Percentiles rank a stretch among this genome's conserved stretches.
phyloP scores from a whole-genome alignment of 2,797 vertebrate species.

The Mionectes olivaceus region DNA sequence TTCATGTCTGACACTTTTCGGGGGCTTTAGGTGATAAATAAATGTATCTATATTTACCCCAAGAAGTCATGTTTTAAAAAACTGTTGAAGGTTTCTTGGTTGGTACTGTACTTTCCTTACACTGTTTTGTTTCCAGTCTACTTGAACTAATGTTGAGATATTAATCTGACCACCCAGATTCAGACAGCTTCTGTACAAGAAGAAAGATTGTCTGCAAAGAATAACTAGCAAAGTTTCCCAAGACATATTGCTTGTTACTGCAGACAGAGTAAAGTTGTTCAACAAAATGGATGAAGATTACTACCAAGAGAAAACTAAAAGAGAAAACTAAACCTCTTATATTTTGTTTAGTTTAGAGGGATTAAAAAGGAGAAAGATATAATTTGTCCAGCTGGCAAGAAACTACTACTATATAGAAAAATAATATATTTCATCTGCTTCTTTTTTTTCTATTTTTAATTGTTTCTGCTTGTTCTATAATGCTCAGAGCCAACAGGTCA shows the following conservation, averaged over 20 bases:
- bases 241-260: neutral
- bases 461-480: slow-evolving; percentile 24
- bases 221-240: neutral
- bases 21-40: neutral
- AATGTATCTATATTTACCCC: neutral
- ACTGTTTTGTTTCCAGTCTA: neutral
- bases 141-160: neutral
- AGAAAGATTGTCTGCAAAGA: neutral
- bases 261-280: neutral
- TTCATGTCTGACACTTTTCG: neutral
- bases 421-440: neutral
- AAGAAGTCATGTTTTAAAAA: neutral
- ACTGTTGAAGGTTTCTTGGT: neutral
- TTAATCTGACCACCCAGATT: slow-evolving; percentile 1
- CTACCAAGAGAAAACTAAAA: neutral
- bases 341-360: neutral
- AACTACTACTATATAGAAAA: neutral
- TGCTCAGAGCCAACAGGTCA: slow-evolving; percentile 52
- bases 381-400: neutral
- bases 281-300: neutral
- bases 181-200: neutral
- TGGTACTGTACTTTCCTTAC: neutral
- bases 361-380: neutral
- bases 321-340: neutral
- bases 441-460: neutral